A percentile compares a stretch with the other conserved stretches of the same genome.
Evolutionary conservation across 2,888 invertebrate species (phyloP).

Genomic region (Cheilosia pagana): DNA sequence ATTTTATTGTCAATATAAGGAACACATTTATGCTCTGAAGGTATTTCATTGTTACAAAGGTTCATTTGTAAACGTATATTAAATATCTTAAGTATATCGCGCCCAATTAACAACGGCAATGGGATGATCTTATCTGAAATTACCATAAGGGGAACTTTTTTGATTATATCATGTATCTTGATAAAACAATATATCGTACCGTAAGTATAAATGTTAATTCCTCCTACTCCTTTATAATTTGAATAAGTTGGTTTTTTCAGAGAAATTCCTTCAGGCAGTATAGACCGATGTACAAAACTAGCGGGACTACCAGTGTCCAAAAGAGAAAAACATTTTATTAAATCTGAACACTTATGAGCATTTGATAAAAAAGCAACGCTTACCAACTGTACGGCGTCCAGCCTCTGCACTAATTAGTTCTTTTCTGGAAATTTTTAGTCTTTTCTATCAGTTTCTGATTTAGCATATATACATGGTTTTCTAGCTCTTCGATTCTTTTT

Average conservation of each 20-base stretch:
- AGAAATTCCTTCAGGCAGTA: conserved; percentile 8
- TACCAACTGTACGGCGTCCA: conserved; percentile 23
- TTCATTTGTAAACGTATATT: conserved; percentile 11
- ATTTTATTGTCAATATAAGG: neutral
- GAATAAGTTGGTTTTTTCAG: neutral
- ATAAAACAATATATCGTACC: conserved; percentile 9
- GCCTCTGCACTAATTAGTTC: neutral
- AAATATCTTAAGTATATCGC: conserved; percentile 9
- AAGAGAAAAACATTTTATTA: conserved; percentile 30
- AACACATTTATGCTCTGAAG: conserved; percentile 2
- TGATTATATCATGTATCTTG: neutral
- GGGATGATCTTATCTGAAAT: conserved; percentile 13
- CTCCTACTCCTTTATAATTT: conserved; percentile 7
- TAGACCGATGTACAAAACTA: conserved; percentile 15
- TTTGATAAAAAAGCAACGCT: conserved; percentile 31
- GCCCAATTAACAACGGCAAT: conserved; percentile 13
- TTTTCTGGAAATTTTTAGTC: too few relatives aligned
- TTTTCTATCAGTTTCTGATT: too few relatives aligned
- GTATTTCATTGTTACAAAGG: neutral
- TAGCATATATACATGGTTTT: too few relatives aligned
- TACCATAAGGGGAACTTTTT: conserved; percentile 4
- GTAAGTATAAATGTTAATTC: conserved; percentile 11
- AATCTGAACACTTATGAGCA: neutral
- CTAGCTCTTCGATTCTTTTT: too few relatives aligned
- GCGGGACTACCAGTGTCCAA: conserved; percentile 45